Conservation (phyloP, 2,797 vertebrate genomes). For the Macropodus opercularis region DNA sequence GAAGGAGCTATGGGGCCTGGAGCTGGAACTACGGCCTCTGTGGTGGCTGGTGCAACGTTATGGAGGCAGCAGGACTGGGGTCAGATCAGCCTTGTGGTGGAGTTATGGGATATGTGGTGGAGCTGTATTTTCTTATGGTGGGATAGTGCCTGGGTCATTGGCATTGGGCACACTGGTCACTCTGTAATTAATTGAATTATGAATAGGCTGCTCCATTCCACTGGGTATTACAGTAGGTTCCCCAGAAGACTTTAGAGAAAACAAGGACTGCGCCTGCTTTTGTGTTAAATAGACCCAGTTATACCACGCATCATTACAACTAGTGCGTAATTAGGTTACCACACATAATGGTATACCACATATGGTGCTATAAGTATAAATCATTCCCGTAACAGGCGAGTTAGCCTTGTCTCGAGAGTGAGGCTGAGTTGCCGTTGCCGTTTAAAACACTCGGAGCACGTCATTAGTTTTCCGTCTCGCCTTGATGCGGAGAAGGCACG, state of each 20-base stretch:
- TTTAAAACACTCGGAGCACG: neutral
- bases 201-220: slow-evolving; percentile 29
- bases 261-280: slow-evolving; percentile 4
- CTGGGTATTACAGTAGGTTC: slow-evolving; percentile 30
- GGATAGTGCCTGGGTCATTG: slow-evolving; percentile 50
- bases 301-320: neutral
- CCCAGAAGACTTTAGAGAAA: slow-evolving; percentile 21
- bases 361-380: slow-evolving; percentile 26
- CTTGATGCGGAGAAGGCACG: neutral
- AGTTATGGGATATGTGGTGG: slow-evolving; percentile 55
- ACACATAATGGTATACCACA: slow-evolving; percentile 29
- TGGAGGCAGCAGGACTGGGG: slow-evolving; percentile 58
- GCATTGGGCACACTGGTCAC: slow-evolving; percentile 46
- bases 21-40: slow-evolving; percentile 63
- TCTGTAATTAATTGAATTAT: slow-evolving; percentile 64
- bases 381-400: slow-evolving; percentile 11
- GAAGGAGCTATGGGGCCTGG: slow-evolving; percentile 52
- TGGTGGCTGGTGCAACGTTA: slow-evolving; percentile 65
- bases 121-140: slow-evolving; percentile 61
- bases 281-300: slow-evolving; percentile 24
- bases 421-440: neutral
- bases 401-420: neutral
- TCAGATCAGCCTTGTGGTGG: slow-evolving; percentile 60
- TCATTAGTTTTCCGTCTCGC: neutral
- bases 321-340: slow-evolving; percentile 17